Base-by-base conservation (phyloP, 2,888 invertebrate genomes). In the Baccha elongata region DNA sequence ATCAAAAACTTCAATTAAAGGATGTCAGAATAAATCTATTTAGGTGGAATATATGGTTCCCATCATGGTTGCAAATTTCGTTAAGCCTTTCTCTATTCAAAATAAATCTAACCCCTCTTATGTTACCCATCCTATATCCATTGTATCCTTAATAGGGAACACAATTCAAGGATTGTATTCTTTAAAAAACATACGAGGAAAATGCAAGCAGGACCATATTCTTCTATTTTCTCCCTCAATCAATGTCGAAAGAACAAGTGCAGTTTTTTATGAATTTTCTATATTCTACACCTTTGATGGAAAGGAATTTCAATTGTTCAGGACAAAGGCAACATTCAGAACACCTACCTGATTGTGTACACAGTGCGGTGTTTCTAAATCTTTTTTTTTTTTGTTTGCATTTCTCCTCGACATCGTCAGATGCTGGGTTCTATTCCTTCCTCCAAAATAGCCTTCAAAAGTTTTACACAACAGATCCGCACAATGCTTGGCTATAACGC, bases 281-380 rank as follows among this genome's bases (percentile, higher is more conserved):
- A 8, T 50, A 8, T 42, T 74, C 19, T 68, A 64, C 29, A 68
- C 73, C 62, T 79, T 69, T 58, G 80, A 75, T 65, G 69, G 65
- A 37, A 60, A 65, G 69, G 58, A 71, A 75, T 81, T 69, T 58
- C 64, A 75, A 71, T 75, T 81, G 75, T 65, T 32, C 60, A 71
- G 75, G 69, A 75, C 75, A 75, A 75, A 60, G 71, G 75, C 58
- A 65, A 65, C 80, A 81, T 71, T 71, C 65, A 75, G 69, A 60
- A 75, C 80, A 71, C 80, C 80, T 75, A 71, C 80, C 80, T 75
- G 69, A 80, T 74, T 69, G 74, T 80, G 58, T 80, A 65, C 55
- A 64, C 68, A 74, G 48, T 64, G 37, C 13, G 68, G 32, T 62
- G 73, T 73, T 58, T 50, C 55, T 26, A 7, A 46, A 35, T 37